A percentile compares a stretch with the other conserved stretches of the same genome.
These are phyloP conservation scores for Drosophila ironensis DNA, from an alignment of 1,140 invertebrate genomes.

Conservation along the genomic window DNA sequence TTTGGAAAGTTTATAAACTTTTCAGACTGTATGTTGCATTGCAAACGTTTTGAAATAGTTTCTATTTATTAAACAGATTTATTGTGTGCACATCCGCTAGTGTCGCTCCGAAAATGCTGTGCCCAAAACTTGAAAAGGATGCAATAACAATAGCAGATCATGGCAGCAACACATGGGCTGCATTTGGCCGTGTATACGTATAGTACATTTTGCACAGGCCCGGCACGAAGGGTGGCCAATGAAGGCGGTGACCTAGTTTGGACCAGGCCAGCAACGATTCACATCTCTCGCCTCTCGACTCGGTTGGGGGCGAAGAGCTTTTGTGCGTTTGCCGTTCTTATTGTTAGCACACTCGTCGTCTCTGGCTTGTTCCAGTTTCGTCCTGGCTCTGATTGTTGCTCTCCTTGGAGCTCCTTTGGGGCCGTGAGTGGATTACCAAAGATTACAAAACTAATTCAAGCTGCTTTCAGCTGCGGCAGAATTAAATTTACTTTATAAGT, in stretches of 20 bases:
- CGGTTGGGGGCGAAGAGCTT: conserved; percentile 18
- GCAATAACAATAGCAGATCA: conserved; percentile 29
- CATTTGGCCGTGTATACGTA: background rate
- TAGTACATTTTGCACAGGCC: conserved; percentile 13
- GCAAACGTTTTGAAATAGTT: background rate
- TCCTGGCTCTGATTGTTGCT: conserved; percentile 3
- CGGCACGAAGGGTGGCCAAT: conserved; percentile 35
- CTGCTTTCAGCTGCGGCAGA: conserved; percentile 8
- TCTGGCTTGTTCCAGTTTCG: conserved; percentile 12
- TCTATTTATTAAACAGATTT: background rate
- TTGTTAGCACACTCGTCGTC: too few relatives aligned
- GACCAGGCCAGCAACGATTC: conserved; percentile 8
- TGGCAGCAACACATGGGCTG: conserved; percentile 29
- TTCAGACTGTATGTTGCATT: too few relatives aligned
- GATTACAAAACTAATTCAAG: conserved; percentile 20
- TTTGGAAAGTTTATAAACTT: too few relatives aligned
- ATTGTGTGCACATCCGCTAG: background rate
- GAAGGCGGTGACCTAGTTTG: conserved; percentile 36
- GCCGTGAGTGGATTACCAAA: conserved; percentile 31
- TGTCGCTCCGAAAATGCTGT: conserved; percentile 13
- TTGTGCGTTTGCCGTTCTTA: conserved; percentile 19
- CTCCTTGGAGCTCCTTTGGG: conserved; percentile 4
- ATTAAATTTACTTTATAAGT: conserved; percentile 16
- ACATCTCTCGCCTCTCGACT: conserved; percentile 16
- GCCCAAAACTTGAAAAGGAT: conserved; percentile 17